A percentile compares a stretch with the other conserved stretches of the same genome.
phyloP scores from a whole-genome alignment of 2,113 vertebrate species.

The Leptocoma aspasia region DNA sequence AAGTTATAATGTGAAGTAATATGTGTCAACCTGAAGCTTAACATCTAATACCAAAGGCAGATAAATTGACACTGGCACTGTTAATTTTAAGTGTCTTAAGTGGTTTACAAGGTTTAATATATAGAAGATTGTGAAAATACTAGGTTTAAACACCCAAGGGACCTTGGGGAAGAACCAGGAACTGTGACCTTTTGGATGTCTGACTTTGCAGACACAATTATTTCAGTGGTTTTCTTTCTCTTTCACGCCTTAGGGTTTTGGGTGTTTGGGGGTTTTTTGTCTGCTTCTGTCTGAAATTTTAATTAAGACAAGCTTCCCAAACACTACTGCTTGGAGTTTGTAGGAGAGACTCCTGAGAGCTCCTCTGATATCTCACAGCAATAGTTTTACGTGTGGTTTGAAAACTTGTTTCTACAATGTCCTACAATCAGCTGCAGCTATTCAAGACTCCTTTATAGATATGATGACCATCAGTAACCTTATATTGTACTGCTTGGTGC shows the following conservation, averaged over 20 bases:
- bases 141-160: not conserved
- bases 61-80: not conserved
- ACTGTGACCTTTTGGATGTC: constrained; percentile 12
- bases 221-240: not conserved
- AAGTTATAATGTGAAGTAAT: not conserved
- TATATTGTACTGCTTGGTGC: not conserved
- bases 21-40: not conserved
- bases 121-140: not conserved
- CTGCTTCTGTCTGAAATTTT: constrained; percentile 21
- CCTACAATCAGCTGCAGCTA: not conserved
- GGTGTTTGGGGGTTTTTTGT: not conserved
- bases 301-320: constrained; percentile 18
- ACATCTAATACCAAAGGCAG: not conserved
- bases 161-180: not conserved
- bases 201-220: constrained; percentile 21
- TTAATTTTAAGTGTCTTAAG: not conserved
- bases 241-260: not conserved
- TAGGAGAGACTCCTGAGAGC: not conserved
- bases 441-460: not conserved
- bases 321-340: not conserved
- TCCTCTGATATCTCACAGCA: not conserved
- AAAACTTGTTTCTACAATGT: not conserved
- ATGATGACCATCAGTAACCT: not conserved
- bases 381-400: not conserved
- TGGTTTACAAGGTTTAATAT: not conserved